Base-by-base conservation (phyloP, 2,113 vertebrate species). In the Lynx canadensis region DNA sequence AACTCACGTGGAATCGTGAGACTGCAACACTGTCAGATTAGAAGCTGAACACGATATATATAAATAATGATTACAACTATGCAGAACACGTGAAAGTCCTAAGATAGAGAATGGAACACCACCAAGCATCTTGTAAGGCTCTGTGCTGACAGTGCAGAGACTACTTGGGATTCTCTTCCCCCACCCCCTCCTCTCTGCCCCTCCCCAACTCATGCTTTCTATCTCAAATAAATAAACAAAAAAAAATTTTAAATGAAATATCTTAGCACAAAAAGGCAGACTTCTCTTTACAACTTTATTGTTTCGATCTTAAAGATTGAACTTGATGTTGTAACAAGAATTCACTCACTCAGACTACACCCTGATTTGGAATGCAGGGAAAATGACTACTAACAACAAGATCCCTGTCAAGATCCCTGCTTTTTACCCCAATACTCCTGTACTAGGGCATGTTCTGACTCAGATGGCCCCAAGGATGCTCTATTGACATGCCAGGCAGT, bases 331-430 rank as follows among this genome's bases (percentile, higher is more conserved):
- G 19, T 57, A 60, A 71, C 74, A 74, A 69, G 60, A 63, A 48
- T n/a, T 74, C 60, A 41, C 69, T 83, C 7, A 48, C 79, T 55
- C 12, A 33, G 71, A n/a, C 14, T 3, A 23, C 0, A 6, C 31
- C 74, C 84, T 76, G 41, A 45, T 82, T 91, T 95, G 81, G 71
- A 84, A 86, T 10, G 33, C 63, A 90, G 69, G 55, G 31, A 63
- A 80, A 89, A 63, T 1, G 60, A 69, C 57, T 38, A 55, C 78
- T 57, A 36, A 4, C 9, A n/a, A 45, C 14, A 18, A 92, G 41
- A 45, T 45, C 41, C 41, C 41, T 1, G 1, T 15, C 81, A 1
- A 45, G 19, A 74, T n/a, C 45, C 41, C 55, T 18, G 27, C 31
- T 48, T 25, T 69, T 50, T 4, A n/a, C 88, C 68, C 52, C 41